phyloP scores from a whole-genome alignment of 2,113 vertebrate genomes.

The Scortum barcoo region DNA sequence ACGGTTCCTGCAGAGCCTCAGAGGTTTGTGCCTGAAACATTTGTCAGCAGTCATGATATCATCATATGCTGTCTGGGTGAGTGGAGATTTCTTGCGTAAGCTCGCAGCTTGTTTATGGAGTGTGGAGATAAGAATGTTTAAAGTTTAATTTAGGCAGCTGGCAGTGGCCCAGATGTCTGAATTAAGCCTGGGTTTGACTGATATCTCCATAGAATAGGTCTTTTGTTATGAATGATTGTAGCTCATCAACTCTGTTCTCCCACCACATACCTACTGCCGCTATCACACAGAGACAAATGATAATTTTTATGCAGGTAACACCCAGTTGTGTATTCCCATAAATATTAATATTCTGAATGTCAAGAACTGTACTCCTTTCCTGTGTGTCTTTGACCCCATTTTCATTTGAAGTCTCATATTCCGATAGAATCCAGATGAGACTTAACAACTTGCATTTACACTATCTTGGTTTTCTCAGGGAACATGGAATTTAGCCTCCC shows the following conservation, averaged over 20 bases:
- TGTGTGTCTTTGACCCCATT: background rate
- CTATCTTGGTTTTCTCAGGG: no score
- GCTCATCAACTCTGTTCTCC: background rate
- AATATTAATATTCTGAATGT: background rate
- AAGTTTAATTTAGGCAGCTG: background rate
- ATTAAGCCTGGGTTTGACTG: background rate
- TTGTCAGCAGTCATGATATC: constrained; percentile 21
- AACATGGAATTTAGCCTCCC: no score
- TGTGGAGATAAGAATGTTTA: background rate
- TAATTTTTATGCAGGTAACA: background rate
- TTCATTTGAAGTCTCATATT: background rate
- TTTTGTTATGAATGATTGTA: background rate
- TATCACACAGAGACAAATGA: background rate
- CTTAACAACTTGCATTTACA: no score
- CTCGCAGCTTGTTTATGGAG: background rate
- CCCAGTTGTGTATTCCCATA: background rate
- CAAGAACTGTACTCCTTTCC: background rate
- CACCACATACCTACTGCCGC: background rate
- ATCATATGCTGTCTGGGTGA: constrained; percentile 27
- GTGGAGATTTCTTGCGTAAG: constrained; percentile 28
- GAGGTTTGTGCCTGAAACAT: constrained; percentile 8
- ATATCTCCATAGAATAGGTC: background rate
- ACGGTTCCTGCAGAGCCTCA: constrained; percentile 8
- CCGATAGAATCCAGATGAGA: background rate
- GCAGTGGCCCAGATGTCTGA: background rate